These are phyloP conservation scores for Eidolon helvum DNA, from an alignment of 2,113 vertebrate genomes.

Conservation along the genomic window DNA sequence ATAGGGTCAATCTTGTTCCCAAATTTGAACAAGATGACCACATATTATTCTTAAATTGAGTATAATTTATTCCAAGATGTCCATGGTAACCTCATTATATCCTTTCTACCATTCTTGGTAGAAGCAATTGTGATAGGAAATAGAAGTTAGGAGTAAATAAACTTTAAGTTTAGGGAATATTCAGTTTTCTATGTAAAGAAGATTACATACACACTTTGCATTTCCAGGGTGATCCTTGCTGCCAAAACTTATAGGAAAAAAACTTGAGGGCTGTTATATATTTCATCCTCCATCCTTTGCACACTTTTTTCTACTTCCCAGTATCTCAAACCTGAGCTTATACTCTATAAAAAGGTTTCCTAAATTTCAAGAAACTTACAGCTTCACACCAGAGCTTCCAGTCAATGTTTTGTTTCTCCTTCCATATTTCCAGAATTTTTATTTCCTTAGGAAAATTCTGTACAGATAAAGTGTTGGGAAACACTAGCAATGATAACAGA, in stretches of 20 bases:
- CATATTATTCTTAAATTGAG: not conserved
- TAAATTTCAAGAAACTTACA: slow-evolving; percentile 42
- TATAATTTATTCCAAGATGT: not conserved
- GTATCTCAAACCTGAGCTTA: not conserved
- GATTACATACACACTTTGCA: not conserved
- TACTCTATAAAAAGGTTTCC: not conserved
- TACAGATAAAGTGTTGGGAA: slow-evolving; percentile 56
- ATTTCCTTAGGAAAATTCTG: slow-evolving; percentile 28
- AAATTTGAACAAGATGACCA: not conserved
- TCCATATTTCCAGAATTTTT: slow-evolving; percentile 64
- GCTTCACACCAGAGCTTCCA: not conserved
- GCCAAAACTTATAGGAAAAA: not conserved
- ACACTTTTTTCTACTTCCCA: not conserved
- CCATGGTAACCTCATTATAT: not conserved
- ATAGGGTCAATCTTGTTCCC: not conserved
- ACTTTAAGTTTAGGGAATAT: not conserved
- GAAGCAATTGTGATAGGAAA: not conserved
- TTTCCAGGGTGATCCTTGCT: not conserved
- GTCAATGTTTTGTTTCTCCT: slow-evolving; percentile 17
- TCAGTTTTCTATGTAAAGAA: not conserved
- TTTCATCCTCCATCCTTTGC: not conserved
- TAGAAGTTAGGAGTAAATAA: not conserved
- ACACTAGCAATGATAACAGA: slow-evolving; percentile 42
- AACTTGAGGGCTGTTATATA: not conserved
- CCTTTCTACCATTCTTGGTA: not conserved